A percentile compares a stretch with the other conserved stretches of the same genome.
Evolutionary conservation across 2,113 vertebrate genomes (phyloP).

Genomic region (Pantherophis guttatus): DNA sequence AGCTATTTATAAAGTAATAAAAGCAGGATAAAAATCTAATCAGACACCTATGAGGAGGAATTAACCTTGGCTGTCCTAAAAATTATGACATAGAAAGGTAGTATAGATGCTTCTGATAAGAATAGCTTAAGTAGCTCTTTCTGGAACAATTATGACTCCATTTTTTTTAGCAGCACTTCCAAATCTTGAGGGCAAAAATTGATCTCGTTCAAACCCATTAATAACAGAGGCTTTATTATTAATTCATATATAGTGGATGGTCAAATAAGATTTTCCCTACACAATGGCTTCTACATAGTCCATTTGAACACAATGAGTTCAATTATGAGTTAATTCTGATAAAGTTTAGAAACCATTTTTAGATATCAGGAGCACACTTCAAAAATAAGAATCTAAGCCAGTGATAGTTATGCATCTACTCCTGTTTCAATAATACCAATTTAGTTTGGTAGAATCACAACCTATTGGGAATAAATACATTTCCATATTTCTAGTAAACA

Average conservation of each 20-base stretch:
- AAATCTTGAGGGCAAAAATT: not conserved
- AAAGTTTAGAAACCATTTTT: not conserved
- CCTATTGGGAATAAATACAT: conserved; percentile 53
- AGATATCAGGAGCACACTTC: not conserved
- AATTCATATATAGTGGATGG: not conserved
- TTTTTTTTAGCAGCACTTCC: not conserved
- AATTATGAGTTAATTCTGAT: not conserved
- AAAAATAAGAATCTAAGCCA: conserved; percentile 2
- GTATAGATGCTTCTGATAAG: not conserved
- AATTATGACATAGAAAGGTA: not conserved
- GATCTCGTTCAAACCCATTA: not conserved
- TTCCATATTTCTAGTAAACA: conserved; percentile 65
- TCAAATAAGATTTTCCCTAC: not conserved
- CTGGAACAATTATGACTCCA: not conserved
- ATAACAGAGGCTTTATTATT: not conserved
- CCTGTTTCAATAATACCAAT: conserved; percentile 43
- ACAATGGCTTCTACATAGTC: not conserved
- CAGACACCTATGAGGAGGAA: not conserved
- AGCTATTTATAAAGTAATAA: not conserved
- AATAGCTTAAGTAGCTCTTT: not conserved
- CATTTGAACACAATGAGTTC: not conserved
- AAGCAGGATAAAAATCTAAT: not conserved
- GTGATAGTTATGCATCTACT: conserved; percentile 15
- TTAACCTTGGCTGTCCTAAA: not conserved
- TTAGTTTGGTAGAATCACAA: conserved; percentile 41